Evolutionary conservation across 2,113 vertebrate genomes (phyloP).

Genomic region (Motacilla alba): DNA sequence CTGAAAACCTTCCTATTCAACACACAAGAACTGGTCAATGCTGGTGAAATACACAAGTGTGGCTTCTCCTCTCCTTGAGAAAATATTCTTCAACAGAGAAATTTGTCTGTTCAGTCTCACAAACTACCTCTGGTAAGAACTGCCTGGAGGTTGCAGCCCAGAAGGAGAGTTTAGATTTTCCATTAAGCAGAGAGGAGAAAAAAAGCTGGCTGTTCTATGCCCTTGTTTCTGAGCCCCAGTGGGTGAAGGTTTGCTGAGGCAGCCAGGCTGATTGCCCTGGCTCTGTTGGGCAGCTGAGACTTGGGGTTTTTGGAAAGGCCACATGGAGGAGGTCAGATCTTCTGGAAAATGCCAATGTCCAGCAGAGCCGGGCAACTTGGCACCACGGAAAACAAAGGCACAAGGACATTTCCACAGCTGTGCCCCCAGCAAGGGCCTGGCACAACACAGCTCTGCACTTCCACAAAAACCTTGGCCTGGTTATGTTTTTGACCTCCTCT

Average conservation of each 20-base stretch:
- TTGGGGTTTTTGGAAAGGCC: not conserved
- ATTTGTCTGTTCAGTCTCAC: not conserved
- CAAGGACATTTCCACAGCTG: not conserved
- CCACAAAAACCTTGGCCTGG: not conserved
- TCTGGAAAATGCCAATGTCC: not conserved
- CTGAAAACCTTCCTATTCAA: not conserved
- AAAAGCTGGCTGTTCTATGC: not conserved
- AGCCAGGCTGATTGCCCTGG: not conserved
- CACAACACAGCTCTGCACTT: not conserved
- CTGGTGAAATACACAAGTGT: not conserved
- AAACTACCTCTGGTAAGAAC: not conserved
- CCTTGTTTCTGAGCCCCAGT: not conserved
- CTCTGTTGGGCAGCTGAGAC: not conserved
- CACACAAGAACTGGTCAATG: not conserved
- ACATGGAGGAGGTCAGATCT: not conserved
- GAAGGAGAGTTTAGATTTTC: not conserved
- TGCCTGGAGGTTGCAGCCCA: not conserved
- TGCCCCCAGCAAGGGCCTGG: not conserved
- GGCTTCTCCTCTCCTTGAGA: not conserved
- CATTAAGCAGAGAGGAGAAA: not conserved
- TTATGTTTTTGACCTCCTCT: not conserved
- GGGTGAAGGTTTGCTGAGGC: not conserved
- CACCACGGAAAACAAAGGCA: not conserved
- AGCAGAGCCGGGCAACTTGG: not conserved
- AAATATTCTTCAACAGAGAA: not conserved